Base-by-base conservation (phyloP, 2,113 vertebrate genomes). In the Saguinus imperator region DNA sequence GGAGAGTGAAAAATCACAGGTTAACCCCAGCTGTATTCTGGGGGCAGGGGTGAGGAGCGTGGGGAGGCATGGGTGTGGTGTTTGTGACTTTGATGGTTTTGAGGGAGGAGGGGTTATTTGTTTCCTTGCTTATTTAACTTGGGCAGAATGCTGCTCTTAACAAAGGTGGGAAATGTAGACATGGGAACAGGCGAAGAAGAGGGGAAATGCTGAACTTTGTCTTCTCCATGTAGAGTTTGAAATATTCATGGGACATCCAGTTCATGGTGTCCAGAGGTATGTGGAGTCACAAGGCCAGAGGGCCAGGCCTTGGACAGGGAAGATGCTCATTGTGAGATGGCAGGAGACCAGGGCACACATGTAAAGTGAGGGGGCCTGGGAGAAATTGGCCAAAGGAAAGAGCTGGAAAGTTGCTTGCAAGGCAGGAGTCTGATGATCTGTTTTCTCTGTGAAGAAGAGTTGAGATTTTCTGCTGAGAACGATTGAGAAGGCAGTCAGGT, bases 101-200 rank as follows among this genome's bases (percentile, higher is more conserved):
- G 40, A 14, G 32, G 25, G 35, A 6, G 13, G 55, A 3, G 35
- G 55, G 29, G 25, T 84, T 5, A 8, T 64, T 58, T 75, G 35
- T 61, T 90, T 79, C 29, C 43, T 93, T 94, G 35, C 68, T 61
- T 73, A 32, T 48, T 93, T 88, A 91, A 70, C 77, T 70, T 9
- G 48, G 12, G 40, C 13, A 40, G 12, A 7, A 10, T n/a, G 50
- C 21, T 80, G 37, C 61, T 86, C 35, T 80, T 82, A n/a, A 70
- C n/a, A 52, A 68, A 80, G 11, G 76, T 23, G 25, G 45, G 40
- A 75, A 66, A 76, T 68, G 29, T 2, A 35, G 29, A 40, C 58
- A 32, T 1, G 55, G 66, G 21, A 61, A 25, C 29, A 84, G 45
- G 23, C 35, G 1, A n/a, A 37, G 35, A 84, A 37, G 35, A 83